These are phyloP conservation scores for Micrastur ruficollis DNA, from an alignment of 2,797 vertebrate genomes.

Conservation along the genomic window DNA sequence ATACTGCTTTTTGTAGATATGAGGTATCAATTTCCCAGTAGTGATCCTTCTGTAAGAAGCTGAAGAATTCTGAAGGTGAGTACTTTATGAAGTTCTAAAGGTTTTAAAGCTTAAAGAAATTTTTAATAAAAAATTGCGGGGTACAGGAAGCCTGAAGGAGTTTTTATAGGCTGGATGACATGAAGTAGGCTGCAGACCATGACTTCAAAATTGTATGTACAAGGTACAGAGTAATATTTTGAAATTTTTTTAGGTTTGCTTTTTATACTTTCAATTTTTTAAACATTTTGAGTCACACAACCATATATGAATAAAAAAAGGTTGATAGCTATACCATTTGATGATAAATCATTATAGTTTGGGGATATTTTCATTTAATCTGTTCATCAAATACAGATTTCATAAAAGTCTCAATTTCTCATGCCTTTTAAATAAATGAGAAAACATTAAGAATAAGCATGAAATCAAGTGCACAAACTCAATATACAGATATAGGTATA, in stretches of 20 bases:
- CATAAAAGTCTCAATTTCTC: not conserved
- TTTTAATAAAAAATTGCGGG: not conserved
- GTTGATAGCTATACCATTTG: not conserved
- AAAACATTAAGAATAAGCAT: not conserved
- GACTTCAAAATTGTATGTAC: not conserved
- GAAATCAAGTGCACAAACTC: not conserved
- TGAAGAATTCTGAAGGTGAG: not conserved
- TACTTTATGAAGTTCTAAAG: not conserved
- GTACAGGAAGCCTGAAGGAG: not conserved
- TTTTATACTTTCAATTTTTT: not conserved
- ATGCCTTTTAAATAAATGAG: not conserved
- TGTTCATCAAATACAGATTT: not conserved
- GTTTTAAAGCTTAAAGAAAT: constrained; percentile 32
- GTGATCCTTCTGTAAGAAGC: not conserved
- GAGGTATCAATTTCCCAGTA: not conserved
- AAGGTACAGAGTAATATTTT: not conserved
- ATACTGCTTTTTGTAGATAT: not conserved
- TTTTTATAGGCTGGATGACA: not conserved
- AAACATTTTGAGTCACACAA: not conserved
- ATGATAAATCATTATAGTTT: not conserved
- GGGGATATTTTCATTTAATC: not conserved
- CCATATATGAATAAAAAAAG: not conserved
- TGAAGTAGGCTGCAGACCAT: not conserved
- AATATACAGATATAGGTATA: not conserved
- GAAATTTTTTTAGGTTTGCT: not conserved